Conservation (phyloP, 2,888 invertebrate species). For the Teleogryllus oceanicus region DNA sequence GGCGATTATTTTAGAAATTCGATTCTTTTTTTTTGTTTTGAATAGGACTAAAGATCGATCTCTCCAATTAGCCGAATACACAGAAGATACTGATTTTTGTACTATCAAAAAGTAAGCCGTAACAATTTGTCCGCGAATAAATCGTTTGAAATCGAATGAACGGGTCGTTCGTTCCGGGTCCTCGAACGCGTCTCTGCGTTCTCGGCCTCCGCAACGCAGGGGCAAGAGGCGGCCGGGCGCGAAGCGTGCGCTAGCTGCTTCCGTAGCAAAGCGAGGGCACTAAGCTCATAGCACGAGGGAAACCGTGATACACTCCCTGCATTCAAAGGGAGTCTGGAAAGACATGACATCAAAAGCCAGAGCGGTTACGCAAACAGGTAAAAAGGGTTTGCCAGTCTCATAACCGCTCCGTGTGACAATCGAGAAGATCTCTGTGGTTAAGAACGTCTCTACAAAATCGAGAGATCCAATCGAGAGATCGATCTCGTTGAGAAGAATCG, state of each 20-base stretch:
- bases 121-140: too few species aligned
- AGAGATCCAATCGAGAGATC: constrained; percentile 18
- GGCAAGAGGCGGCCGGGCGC: background rate
- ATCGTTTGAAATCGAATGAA: too few species aligned
- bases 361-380: too few species aligned
- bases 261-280: too few species aligned
- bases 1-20: constrained; percentile 18
- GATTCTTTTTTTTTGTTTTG: constrained; percentile 5
- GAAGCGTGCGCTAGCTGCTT: background rate
- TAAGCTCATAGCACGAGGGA: too few species aligned
- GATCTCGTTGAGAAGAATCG: constrained; percentile 18
- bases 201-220: background rate
- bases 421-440: background rate
- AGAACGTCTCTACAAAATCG: background rate
- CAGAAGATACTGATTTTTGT: too few species aligned
- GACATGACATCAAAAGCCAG: too few species aligned
- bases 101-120: too few species aligned
- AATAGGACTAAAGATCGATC: background rate
- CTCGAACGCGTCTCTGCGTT: background rate
- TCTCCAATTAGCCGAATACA: background rate
- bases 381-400: too few species aligned
- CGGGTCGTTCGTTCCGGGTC: background rate
- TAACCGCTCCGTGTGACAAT: too few species aligned
- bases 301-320: too few species aligned
- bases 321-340: too few species aligned